Evolutionary conservation across 2,888 invertebrate genomes (phyloP).

Genomic region (Hypomecis atomaria): DNA sequence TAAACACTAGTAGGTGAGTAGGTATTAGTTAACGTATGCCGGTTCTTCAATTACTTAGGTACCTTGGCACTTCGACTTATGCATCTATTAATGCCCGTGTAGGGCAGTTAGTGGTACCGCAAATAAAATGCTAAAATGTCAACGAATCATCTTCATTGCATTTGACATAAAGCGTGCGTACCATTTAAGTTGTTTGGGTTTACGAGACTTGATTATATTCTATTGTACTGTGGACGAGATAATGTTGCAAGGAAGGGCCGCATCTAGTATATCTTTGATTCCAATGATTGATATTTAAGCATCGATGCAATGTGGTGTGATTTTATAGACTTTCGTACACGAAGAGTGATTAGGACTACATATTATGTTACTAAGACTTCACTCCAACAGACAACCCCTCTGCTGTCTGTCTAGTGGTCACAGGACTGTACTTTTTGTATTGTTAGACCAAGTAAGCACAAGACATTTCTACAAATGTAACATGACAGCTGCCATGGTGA

Average conservation of each 20-base stretch:
- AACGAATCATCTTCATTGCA: conserved; percentile 50
- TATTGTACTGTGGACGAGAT: conserved; percentile 69
- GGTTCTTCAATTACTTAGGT: conserved; percentile 20
- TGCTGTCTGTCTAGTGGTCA: no score
- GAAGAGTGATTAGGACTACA: no score
- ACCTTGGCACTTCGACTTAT: conserved; percentile 27
- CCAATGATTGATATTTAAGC: background rate
- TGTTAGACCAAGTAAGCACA: no score
- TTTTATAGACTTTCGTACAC: no score
- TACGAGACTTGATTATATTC: conserved; percentile 71
- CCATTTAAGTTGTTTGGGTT: conserved; percentile 65
- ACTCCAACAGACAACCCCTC: no score
- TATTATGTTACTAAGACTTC: no score
- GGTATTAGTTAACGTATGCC: conserved; percentile 15
- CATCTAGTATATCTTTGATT: conserved; percentile 40
- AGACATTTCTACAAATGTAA: no score
- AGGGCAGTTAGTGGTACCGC: conserved; percentile 46
- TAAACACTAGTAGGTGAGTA: conserved; percentile 17
- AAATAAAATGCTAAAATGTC: conserved; percentile 59
- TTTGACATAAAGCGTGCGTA: conserved; percentile 70
- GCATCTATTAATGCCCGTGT: conserved; percentile 38
- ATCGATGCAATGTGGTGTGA: no score
- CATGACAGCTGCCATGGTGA: no score
- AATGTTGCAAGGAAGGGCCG: conserved; percentile 60
- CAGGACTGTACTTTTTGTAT: no score